These are phyloP conservation scores for Etheostoma perlongum DNA, from an alignment of 2,797 vertebrate species.

Conservation along the genomic window DNA sequence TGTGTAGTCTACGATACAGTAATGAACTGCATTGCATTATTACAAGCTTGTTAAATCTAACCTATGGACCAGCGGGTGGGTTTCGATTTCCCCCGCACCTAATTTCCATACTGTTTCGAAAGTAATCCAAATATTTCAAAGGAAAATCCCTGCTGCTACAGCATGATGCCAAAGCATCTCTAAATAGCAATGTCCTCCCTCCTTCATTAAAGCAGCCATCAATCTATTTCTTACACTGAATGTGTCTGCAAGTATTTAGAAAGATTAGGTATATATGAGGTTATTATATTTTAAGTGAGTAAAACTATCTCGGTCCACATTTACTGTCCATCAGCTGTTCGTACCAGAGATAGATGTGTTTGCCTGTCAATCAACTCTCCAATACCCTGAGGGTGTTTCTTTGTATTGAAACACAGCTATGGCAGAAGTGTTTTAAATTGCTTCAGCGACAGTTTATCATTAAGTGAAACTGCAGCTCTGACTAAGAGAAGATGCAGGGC, in stretches of 20 bases:
- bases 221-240: constrained; percentile 66
- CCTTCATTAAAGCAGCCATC: constrained; percentile 72
- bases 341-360: constrained; percentile 75
- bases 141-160: constrained; percentile 28
- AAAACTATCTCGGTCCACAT: constrained; percentile 86
- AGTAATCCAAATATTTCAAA: constrained; percentile 60
- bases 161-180: constrained; percentile 43
- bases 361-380: constrained; percentile 56
- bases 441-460: constrained; percentile 17
- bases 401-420: neutral
- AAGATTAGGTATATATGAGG: constrained; percentile 46
- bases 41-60: constrained; percentile 29
- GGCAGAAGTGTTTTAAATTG: constrained; percentile 15
- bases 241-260: constrained; percentile 78
- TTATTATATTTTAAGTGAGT: constrained; percentile 85
- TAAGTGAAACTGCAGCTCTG: constrained; percentile 15
- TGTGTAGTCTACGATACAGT: neutral
- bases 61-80: constrained; percentile 42
- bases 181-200: constrained; percentile 47
- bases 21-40: constrained; percentile 47
- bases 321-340: constrained; percentile 86
- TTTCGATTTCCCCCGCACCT: constrained; percentile 38
- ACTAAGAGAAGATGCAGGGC: constrained; percentile 11
- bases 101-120: constrained; percentile 63
- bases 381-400: neutral